These are phyloP conservation scores for Holcopasites calliopsidis DNA, from an alignment of 1,140 invertebrate genomes.

Conservation along the genomic window DNA sequence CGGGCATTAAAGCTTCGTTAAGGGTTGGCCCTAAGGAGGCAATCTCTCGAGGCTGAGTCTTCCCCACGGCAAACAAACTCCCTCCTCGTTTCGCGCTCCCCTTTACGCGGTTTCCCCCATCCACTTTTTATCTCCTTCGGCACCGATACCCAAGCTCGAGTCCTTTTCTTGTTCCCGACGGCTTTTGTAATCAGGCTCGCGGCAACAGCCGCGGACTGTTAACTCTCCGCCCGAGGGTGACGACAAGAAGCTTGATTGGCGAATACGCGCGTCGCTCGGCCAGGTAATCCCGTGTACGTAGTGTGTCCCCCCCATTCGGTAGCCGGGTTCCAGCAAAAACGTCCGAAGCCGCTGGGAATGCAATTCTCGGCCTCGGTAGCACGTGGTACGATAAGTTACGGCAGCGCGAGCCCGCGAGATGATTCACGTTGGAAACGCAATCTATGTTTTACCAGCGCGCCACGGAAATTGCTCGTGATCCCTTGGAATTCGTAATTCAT, in stretches of 20 bases:
- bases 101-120: too few relatives aligned
- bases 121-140: neutral
- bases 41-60: slow-evolving; percentile 17
- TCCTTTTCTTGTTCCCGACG: neutral
- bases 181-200: slow-evolving; percentile 22
- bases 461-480: slow-evolving; percentile 54
- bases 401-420: slow-evolving; percentile 28
- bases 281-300: neutral
- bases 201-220: neutral
- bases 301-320: neutral
- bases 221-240: neutral
- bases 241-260: slow-evolving; percentile 29
- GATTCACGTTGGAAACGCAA: slow-evolving; percentile 58
- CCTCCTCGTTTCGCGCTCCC: slow-evolving; percentile 17
- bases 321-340: slow-evolving; percentile 46
- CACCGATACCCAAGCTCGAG: neutral
- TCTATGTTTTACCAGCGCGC: slow-evolving; percentile 54
- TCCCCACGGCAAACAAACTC: slow-evolving; percentile 15
- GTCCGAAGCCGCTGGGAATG: slow-evolving; percentile 37
- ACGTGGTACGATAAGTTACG: slow-evolving; percentile 53
- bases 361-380: slow-evolving; percentile 41
- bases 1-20: slow-evolving; percentile 60
- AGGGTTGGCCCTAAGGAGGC: slow-evolving; percentile 32
- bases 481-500: slow-evolving; percentile 58
- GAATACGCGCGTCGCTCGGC: neutral